phyloP scores from a whole-genome alignment of 2,113 vertebrate genomes.

The Podarcis muralis region DNA sequence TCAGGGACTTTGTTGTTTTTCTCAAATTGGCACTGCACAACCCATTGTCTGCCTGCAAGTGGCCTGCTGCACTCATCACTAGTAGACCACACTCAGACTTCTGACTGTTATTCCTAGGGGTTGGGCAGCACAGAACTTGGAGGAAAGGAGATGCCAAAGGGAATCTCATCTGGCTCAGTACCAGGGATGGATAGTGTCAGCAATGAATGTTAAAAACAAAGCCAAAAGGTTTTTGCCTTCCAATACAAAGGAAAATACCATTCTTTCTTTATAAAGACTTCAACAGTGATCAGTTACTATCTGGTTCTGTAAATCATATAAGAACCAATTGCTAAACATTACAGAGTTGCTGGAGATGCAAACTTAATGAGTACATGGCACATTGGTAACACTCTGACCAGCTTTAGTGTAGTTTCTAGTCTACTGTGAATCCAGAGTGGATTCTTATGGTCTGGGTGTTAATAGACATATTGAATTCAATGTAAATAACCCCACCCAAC shows the following conservation, averaged over 20 bases:
- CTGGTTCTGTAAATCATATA: slow-evolving; percentile 19
- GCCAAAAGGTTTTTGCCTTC: slow-evolving; percentile 15
- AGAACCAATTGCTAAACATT: slow-evolving; percentile 20
- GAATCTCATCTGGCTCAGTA: background rate
- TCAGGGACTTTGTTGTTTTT: background rate
- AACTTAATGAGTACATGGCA: background rate
- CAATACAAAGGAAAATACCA: background rate
- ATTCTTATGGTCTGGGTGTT: background rate
- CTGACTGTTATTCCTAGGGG: background rate
- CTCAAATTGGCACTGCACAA: background rate
- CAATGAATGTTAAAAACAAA: slow-evolving; percentile 20
- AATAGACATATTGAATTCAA: slow-evolving; percentile 17
- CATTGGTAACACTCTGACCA: slow-evolving; percentile 14
- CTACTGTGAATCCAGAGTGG: slow-evolving; percentile 18
- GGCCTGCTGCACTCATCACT: background rate
- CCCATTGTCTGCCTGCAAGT: background rate
- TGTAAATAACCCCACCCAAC: background rate
- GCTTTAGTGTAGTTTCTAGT: slow-evolving; percentile 17
- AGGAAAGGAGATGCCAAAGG: background rate
- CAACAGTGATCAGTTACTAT: slow-evolving; percentile 12
- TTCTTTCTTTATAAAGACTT: slow-evolving; percentile 23
- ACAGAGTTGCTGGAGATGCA: background rate
- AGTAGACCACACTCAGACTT: background rate
- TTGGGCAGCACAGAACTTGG: background rate
- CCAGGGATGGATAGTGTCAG: background rate